A percentile compares a stretch with the other conserved stretches of the same genome.
phyloP scores from a whole-genome alignment of 2,888 invertebrate genomes.

The Lampropteryx suffumata region DNA sequence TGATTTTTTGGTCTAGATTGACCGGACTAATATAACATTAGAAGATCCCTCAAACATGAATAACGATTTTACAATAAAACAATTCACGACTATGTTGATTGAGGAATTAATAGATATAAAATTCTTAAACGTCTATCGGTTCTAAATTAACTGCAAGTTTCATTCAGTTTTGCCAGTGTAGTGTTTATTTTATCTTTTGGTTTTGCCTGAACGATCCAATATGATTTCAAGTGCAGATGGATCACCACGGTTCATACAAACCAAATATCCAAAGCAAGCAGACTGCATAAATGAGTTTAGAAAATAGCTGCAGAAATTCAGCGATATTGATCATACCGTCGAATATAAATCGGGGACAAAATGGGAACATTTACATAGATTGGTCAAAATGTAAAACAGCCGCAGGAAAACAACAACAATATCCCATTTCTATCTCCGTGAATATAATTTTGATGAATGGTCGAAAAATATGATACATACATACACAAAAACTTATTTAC shows the following conservation, averaged over 20 bases:
- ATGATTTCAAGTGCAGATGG: too few species aligned
- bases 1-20: too few species aligned
- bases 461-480: too few species aligned
- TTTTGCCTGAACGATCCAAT: background rate
- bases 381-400: conserved; percentile 52
- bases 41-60: conserved; percentile 12
- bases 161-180: background rate
- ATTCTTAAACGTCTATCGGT: too few species aligned
- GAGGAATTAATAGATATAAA: too few species aligned
- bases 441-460: background rate
- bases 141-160: too few species aligned
- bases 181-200: background rate
- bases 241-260: too few species aligned
- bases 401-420: conserved; percentile 30
- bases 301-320: conserved; percentile 38
- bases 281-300: conserved; percentile 1
- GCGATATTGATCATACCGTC: conserved; percentile 46
- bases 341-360: conserved; percentile 58
- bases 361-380: conserved; percentile 55
- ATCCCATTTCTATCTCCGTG: conserved; percentile 10
- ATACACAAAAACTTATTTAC: too few species aligned
- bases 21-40: too few species aligned
- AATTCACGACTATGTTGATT: too few species aligned
- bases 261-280: background rate
- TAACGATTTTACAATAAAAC: conserved; percentile 7